phyloP scores from a whole-genome alignment of 1,140 invertebrate species.

The Tribolium madens region DNA sequence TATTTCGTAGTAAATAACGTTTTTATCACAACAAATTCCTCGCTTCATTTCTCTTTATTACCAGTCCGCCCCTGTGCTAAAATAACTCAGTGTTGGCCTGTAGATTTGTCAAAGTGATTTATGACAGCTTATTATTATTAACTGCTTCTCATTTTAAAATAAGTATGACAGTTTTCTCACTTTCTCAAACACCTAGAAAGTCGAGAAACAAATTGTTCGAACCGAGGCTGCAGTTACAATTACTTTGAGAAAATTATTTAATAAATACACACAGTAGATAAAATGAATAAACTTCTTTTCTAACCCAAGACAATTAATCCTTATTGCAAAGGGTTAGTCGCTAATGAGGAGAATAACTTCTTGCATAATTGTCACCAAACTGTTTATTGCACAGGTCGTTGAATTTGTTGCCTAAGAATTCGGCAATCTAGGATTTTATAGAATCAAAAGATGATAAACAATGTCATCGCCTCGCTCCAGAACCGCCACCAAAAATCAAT shows the following conservation, averaged over 20 bases:
- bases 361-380: too few species aligned
- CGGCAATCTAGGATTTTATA: background rate
- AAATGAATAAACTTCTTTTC: background rate
- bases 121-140: constrained; percentile 18
- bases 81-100: background rate
- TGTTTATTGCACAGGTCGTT: too few species aligned
- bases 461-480: background rate
- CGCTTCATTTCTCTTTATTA: background rate
- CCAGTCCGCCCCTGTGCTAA: background rate
- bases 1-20: background rate
- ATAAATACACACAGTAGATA: background rate
- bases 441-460: constrained; percentile 18
- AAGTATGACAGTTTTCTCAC: constrained; percentile 24
- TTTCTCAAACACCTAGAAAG: constrained; percentile 5
- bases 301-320: background rate
- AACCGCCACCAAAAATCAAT: constrained; percentile 10
- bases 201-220: background rate
- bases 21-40: background rate
- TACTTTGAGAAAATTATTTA: background rate
- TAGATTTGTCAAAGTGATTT: constrained; percentile 8
- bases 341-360: too few species aligned
- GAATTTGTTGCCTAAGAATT: background rate
- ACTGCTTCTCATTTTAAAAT: constrained; percentile 16
- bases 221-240: background rate
- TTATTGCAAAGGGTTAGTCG: too few species aligned